Evolutionary conservation across 2,797 vertebrate genomes (phyloP).

Genomic region (Vespertilio murinus): DNA sequence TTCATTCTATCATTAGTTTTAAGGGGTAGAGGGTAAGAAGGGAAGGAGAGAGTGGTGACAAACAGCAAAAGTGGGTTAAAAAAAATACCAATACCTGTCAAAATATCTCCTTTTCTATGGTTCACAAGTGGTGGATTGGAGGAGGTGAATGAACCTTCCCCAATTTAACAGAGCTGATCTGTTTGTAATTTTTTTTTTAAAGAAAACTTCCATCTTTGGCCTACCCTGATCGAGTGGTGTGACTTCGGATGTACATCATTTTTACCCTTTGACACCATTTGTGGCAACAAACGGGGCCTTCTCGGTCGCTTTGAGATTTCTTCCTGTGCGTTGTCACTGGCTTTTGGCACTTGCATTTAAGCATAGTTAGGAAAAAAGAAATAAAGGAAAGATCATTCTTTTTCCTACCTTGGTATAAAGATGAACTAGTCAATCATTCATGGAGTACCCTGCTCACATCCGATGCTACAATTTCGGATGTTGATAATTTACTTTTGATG

Average conservation of each 20-base stretch:
- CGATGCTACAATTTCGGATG: conserved; percentile 70
- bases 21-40: background rate
- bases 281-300: conserved; percentile 56
- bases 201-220: conserved; percentile 47
- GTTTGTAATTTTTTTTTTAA: conserved; percentile 47
- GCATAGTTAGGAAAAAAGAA: conserved; percentile 34
- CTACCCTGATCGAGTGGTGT: conserved; percentile 32
- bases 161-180: conserved; percentile 62
- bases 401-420: conserved; percentile 73
- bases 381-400: conserved; percentile 51
- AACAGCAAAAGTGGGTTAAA: conserved; percentile 65
- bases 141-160: conserved; percentile 64
- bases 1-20: conserved; percentile 70
- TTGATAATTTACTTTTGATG: conserved; percentile 85
- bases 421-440: conserved; percentile 72
- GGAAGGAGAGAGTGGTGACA: background rate
- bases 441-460: conserved; percentile 65
- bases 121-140: conserved; percentile 55
- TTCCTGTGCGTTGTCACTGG: conserved; percentile 41
- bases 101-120: conserved; percentile 59
- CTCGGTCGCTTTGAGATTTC: conserved; percentile 38
- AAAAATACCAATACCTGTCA: conserved; percentile 68
- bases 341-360: conserved; percentile 71
- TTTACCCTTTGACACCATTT: conserved; percentile 57
- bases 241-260: background rate